Conservation (phyloP, 2,888 invertebrate species). For the Stenotaenia linearis region DNA sequence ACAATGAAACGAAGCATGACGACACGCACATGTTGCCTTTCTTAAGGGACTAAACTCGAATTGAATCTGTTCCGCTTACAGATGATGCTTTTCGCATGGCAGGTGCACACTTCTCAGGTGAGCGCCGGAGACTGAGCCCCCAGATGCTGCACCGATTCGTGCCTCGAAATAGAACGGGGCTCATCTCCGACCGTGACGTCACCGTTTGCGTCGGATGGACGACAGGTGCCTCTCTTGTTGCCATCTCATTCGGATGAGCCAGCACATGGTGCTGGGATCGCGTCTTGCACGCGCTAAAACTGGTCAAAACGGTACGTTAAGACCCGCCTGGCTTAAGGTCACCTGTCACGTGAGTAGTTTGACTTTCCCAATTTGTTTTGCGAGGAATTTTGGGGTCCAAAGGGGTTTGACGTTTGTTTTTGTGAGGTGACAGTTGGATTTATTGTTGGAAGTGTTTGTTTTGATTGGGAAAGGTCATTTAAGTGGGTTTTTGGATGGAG, state of each 20-base stretch:
- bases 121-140: background rate
- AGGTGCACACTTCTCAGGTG: slow-evolving; percentile 4
- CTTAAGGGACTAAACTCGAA: background rate
- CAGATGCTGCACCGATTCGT: background rate
- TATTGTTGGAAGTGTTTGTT: too few species aligned
- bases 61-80: background rate
- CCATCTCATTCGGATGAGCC: background rate
- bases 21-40: background rate
- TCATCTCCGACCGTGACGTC: background rate
- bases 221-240: slow-evolving; percentile 9
- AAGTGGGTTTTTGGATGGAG: too few species aligned
- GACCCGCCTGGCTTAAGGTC: background rate
- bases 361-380: background rate
- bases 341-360: background rate
- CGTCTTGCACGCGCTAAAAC: background rate
- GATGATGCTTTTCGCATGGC: background rate
- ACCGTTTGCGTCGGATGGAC: background rate
- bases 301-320: background rate
- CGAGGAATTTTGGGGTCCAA: too few species aligned
- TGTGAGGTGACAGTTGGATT: too few species aligned
- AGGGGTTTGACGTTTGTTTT: too few species aligned
- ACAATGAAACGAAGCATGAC: background rate
- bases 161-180: background rate
- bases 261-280: background rate
- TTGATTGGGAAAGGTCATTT: background rate